These are phyloP conservation scores for Novumbra hubbsi DNA, from an alignment of 2,797 vertebrate genomes.

Conservation along the genomic window DNA sequence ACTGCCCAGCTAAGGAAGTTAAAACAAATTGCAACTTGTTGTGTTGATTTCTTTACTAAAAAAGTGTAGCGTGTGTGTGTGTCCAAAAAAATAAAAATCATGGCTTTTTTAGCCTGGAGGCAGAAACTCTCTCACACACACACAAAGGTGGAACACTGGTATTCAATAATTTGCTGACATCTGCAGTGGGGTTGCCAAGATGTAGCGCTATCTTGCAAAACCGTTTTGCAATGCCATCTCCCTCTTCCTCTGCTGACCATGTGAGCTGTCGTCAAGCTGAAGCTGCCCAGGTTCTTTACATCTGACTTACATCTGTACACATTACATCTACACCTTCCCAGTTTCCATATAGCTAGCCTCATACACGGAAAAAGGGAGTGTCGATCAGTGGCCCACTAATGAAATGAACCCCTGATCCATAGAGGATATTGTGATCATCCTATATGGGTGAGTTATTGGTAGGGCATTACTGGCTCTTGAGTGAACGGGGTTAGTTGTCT, in stretches of 20 bases:
- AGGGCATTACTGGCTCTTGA: conserved; percentile 1
- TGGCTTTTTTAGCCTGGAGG: too few species aligned
- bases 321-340: conserved; percentile 19
- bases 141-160: conserved; percentile 26
- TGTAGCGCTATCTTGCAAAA: conserved; percentile 70
- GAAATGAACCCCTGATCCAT: conserved; percentile 17
- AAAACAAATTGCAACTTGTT: too few species aligned
- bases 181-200: conserved; percentile 63
- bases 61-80: too few species aligned
- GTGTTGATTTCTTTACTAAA: too few species aligned
- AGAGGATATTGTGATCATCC: conserved; percentile 23
- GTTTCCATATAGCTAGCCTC: conserved; percentile 12
- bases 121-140: conserved; percentile 16
- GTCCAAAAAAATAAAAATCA: too few species aligned
- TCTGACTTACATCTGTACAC: conserved; percentile 5
- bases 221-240: conserved; percentile 64
- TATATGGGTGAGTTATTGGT: conserved; percentile 13
- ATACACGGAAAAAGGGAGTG: neutral
- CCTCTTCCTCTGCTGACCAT: conserved; percentile 36
- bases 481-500: conserved; percentile 18
- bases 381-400: conserved; percentile 25
- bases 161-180: conserved; percentile 62
- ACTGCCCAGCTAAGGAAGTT: too few species aligned
- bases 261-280: conserved; percentile 50
- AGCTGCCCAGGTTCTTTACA: conserved; percentile 33